Base-by-base conservation (phyloP, 2,113 vertebrate genomes). In the Indicator indicator region DNA sequence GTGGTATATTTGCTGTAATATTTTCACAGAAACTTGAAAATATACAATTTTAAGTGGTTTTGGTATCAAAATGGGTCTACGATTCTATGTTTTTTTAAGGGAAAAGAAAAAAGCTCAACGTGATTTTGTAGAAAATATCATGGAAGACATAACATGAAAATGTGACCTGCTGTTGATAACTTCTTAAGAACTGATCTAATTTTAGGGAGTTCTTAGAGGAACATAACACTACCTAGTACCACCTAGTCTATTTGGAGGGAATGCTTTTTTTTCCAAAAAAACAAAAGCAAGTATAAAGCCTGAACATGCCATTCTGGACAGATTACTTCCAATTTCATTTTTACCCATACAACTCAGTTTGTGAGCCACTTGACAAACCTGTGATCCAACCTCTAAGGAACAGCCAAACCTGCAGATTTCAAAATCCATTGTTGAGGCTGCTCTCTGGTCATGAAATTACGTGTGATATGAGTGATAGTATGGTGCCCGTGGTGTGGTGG, bases 11-110 rank as follows among this genome's bases (percentile, higher is more conserved):
- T 90, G 70, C 16, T 48, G 5, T 36, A 71, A 36, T 65, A 44
- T 67, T 94, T 88, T 89, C 86, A 93, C 9, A 60, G 63, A 81
- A 94, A 69, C 48, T 76, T 80, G 32, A 21, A 19, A 65, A 65
- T 23, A 82, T 63, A 83, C 46, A 60, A 59, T 90, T 96, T 96
- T 70, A 16, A 68, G 46, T 72, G 50, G 21, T 52, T 80, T 93
- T 92, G 59, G 67, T 28, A 20, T 77, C 75, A 93, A 85, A 87
- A 93, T 56, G 32, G 33, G 65, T 59, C 7, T 10, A 52, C 12
- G 23, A 52, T 24, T 52, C 50, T 13, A 52, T 52, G 5, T 59
- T 84, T 95, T 76, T 12, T 77, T 83, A 68, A 63, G 16, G 16
- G 67, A 36, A 38, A 69, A 12, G 24, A 93, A 86, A 91, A 89